A percentile compares a stretch with the other conserved stretches of the same genome.
These are phyloP conservation scores for Heliconius congener DNA, from an alignment of 1,140 invertebrate species.

Conservation along the genomic window DNA sequence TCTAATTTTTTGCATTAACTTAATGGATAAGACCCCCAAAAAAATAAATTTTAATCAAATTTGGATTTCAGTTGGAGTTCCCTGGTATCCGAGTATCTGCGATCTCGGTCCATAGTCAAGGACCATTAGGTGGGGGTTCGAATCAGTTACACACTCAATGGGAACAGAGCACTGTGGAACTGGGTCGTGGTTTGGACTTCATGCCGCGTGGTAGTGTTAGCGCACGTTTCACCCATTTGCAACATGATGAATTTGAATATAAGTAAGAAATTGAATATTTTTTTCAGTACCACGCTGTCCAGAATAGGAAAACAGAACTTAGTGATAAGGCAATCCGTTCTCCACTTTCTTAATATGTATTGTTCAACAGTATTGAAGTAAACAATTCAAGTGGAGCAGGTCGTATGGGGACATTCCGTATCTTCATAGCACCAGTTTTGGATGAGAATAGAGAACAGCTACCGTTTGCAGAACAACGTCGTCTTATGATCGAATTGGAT, in stretches of 20 bases:
- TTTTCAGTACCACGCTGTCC: not conserved
- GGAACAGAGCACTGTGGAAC: constrained; percentile 88
- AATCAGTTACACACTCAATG: constrained; percentile 86
- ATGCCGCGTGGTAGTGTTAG: constrained; percentile 87
- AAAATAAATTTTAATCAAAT: not conserved
- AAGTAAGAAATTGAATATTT: constrained; percentile 46
- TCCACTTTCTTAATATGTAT: not conserved
- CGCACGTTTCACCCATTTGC: constrained; percentile 87
- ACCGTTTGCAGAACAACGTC: constrained; percentile 84
- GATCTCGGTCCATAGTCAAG: constrained; percentile 73
- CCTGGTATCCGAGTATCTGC: constrained; percentile 83
- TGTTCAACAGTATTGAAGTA: not conserved
- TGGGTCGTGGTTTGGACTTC: constrained; percentile 90
- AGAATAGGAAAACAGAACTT: not conserved
- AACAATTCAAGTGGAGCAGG: not conserved
- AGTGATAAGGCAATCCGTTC: not conserved
- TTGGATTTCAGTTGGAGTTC: constrained; percentile 83
- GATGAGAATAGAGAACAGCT: constrained; percentile 87
- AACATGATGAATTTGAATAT: constrained; percentile 87
- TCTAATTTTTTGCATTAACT: too few species aligned
- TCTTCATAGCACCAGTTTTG: constrained; percentile 83
- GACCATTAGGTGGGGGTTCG: constrained; percentile 59
- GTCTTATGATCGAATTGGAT: constrained; percentile 89
- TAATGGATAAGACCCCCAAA: too few species aligned
- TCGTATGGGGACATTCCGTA: not conserved